Evolutionary conservation across 2,888 invertebrate species (phyloP).

Genomic region (Orchesella flavescens): DNA sequence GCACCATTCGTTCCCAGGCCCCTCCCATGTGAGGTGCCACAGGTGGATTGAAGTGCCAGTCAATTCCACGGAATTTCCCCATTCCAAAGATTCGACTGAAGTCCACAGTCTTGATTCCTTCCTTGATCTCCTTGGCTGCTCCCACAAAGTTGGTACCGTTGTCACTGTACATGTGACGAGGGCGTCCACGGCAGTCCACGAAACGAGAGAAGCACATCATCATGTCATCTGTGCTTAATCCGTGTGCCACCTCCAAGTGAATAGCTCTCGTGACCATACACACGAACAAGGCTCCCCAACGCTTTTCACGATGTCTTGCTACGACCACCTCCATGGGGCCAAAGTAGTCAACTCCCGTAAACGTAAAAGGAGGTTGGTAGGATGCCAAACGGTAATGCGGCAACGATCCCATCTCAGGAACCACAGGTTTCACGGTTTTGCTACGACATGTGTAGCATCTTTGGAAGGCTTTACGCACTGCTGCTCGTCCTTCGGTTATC

Average conservation of each 20-base stretch:
- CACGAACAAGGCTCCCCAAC: slow-evolving; percentile 25
- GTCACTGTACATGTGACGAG: slow-evolving; percentile 53
- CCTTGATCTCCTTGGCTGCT: slow-evolving; percentile 47
- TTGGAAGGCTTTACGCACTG: not conserved
- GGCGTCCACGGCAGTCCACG: slow-evolving; percentile 43
- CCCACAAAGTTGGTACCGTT: slow-evolving; percentile 67
- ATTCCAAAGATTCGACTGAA: not conserved
- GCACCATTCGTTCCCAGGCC: slow-evolving; percentile 66
- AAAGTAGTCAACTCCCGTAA: slow-evolving; percentile 15
- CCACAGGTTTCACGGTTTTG: not conserved
- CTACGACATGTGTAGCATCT: not conserved
- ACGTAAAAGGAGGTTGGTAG: slow-evolving; percentile 10
- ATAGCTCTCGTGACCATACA: slow-evolving; percentile 29
- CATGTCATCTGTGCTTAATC: slow-evolving; percentile 22
- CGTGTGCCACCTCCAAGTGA: slow-evolving; percentile 15
- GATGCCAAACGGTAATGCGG: not conserved
- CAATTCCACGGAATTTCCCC: not conserved
- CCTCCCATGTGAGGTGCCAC: slow-evolving; percentile 68
- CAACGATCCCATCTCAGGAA: slow-evolving; percentile 32
- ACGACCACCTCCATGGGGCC: slow-evolving; percentile 13
- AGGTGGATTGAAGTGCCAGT: slow-evolving; percentile 66
- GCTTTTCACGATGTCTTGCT: slow-evolving; percentile 24
- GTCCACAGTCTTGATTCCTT: not conserved
- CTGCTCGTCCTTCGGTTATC: slow-evolving; percentile 7
- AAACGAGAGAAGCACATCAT: slow-evolving; percentile 48